Conservation (phyloP, 2,888 invertebrate genomes). For the Latrodectus elegans region DNA sequence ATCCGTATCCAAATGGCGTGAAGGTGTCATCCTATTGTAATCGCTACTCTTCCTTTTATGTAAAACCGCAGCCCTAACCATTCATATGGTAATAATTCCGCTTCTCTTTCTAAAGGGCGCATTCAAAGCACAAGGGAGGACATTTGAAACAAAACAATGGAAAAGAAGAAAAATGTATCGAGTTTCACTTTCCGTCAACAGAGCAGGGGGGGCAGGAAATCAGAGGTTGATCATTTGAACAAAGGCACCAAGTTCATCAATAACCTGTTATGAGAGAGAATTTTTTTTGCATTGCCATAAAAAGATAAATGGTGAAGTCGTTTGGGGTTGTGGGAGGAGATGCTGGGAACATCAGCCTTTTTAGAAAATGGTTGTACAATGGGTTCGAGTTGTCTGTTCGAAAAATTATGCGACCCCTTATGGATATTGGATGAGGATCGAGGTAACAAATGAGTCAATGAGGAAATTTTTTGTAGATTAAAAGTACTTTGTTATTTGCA, state of each 20-base stretch:
- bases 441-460: neutral
- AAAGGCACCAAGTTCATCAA: constrained; percentile 58
- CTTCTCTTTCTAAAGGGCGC: constrained; percentile 23
- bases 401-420: constrained; percentile 60
- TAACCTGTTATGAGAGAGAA: constrained; percentile 61
- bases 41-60: constrained; percentile 24
- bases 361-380: constrained; percentile 57
- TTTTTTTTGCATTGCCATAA: neutral
- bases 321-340: neutral
- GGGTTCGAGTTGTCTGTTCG: constrained; percentile 28
- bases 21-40: constrained; percentile 64
- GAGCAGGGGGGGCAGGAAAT: constrained; percentile 40
- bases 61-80: constrained; percentile 33
- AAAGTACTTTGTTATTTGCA: neutral
- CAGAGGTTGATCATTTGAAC: constrained; percentile 49
- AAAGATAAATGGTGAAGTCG: constrained; percentile 5
- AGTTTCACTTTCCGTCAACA: constrained; percentile 66
- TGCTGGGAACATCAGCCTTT: neutral
- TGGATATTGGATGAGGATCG: neutral
- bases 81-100: constrained; percentile 58
- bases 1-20: constrained; percentile 37
- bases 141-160: constrained; percentile 52
- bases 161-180: constrained; percentile 42
- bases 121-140: constrained; percentile 8
- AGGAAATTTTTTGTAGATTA: neutral